phyloP scores from a whole-genome alignment of 1,140 invertebrate species.

The Drosophila pachea region DNA sequence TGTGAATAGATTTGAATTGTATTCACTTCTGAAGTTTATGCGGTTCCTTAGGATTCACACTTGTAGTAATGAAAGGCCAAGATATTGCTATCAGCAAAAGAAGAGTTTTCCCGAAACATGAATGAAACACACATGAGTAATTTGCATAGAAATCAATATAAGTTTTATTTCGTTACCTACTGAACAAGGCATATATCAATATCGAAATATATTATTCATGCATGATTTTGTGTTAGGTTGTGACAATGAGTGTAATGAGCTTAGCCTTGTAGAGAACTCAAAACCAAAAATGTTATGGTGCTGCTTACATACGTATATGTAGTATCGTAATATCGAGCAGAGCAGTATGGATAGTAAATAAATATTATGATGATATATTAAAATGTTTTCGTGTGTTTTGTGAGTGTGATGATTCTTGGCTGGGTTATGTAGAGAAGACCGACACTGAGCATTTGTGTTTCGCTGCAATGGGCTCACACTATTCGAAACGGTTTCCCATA shows the following conservation, averaged over 20 bases:
- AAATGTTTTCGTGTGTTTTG: constrained; percentile 12
- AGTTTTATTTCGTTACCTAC: constrained; percentile 26
- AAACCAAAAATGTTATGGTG: constrained; percentile 16
- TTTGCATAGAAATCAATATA: constrained; percentile 34
- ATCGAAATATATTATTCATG: constrained; percentile 26
- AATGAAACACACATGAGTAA: constrained; percentile 18
- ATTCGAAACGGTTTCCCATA: neutral
- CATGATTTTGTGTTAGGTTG: constrained; percentile 31
- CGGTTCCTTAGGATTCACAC: too few relatives aligned
- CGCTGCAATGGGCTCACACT: neutral
- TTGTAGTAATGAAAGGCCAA: too few relatives aligned
- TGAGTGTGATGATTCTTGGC: constrained; percentile 22
- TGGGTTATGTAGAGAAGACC: constrained; percentile 11
- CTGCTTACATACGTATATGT: constrained; percentile 35
- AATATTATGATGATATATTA: constrained; percentile 25
- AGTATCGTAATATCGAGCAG: constrained; percentile 26
- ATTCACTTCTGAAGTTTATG: too few relatives aligned
- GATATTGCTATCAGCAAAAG: neutral
- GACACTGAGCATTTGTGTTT: constrained; percentile 32
- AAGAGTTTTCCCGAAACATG: neutral
- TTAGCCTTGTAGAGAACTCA: constrained; percentile 11
- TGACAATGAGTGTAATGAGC: constrained; percentile 19
- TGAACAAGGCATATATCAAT: constrained; percentile 29
- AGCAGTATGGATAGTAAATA: constrained; percentile 27
- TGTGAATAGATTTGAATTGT: too few relatives aligned